Evolutionary conservation across 2,113 vertebrate species (phyloP), one percentile per base, ranked within the genome.

Genomic region (Etia nguti): DNA sequence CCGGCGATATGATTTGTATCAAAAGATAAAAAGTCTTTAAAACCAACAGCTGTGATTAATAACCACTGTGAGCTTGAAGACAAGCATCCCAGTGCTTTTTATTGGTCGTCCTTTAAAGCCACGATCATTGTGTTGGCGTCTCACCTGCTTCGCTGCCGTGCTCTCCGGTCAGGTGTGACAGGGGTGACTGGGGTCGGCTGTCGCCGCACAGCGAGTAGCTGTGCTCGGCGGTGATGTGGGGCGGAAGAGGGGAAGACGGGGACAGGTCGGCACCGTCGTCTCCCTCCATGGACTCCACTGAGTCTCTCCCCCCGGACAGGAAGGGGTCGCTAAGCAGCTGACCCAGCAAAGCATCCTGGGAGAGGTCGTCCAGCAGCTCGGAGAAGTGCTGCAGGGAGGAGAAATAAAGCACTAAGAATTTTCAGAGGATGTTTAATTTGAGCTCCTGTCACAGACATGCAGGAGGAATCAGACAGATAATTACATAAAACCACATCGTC

Each of bases 311-410:
- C 11, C 97, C 98, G 0, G 98, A 98, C 88, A 99, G 96, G 95
- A 99, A 99, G 46, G 99, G 98, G 94, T 99, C 99, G 20, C 98
- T 99, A 92, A 99, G 97, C 81, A 99, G 97, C 96, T 99, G 98
- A 13, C 98, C 98, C 93, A 99, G 93, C 95, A 99, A 77, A n/a
- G 95, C 98, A 73, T 99, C 98, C 62, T 98, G 97, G 89, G 98
- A 99, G 75, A 99, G 97, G 94, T 99, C 99, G 88, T 99, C 98
- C 73, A 99, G 97, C 79, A 99, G 96, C 90, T 98, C 98, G 0
- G 98, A 98, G 97, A 99, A 99, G 94, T 98, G 99, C 99, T 99
- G 93, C 7, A 75, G 41, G 89, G 10, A 18, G 52, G 4, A 73
- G 6, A 50, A 16, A 29, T 31, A 38, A 43, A 34, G 43, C 16